Base-by-base conservation (phyloP, 2,888 invertebrate species). In the Limnephilus rhombicus region DNA sequence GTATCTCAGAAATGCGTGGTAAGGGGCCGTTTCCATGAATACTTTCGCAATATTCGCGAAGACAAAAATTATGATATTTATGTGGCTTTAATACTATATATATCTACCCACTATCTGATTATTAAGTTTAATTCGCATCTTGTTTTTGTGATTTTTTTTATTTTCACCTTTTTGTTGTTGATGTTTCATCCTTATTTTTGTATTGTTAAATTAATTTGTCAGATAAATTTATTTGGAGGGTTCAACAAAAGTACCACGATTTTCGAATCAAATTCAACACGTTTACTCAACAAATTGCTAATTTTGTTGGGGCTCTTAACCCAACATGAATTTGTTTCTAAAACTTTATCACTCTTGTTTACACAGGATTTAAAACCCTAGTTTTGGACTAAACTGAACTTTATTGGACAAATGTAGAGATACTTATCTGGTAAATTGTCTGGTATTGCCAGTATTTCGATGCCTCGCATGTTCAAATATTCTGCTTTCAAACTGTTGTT, bases 341-440 rank as follows among this genome's bases (percentile, higher is more conserved):
- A 80, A 68, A 68, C 53, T 68, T 24, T 24, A 31, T 31, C n/a
- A 80, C 53, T 24, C 80, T 18, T 80, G 37, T 49, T 53, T 24
- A 45, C 87, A 12, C 53, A 53, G 87, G 49, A 29, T 88, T 49
- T 53, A 68, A 88, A 88, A 34, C 34, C 80, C 53, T 88, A 68
- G 68, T 68, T 68, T 68, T 68, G 68, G 29, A 82, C 82, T 18
- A 18, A 31, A 34, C 24, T 18, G 18, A 82, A 18, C 31, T 80
- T 88, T 34, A 18, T 68, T 34, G 1, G 3, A 31, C 53, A 88
- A 68, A 37, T 68, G 29, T n/a, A 34, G 80, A 41, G 86, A 45
- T 85, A n/a, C 80, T 89, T 15, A 88, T 90, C 37, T 68, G 68
- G 7, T n/a, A 53, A 24, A 68, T 68, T 68, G 68, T n/a, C n/a